Conservation (phyloP, 2,797 vertebrate species). For the Triplophysa bombifrons region DNA sequence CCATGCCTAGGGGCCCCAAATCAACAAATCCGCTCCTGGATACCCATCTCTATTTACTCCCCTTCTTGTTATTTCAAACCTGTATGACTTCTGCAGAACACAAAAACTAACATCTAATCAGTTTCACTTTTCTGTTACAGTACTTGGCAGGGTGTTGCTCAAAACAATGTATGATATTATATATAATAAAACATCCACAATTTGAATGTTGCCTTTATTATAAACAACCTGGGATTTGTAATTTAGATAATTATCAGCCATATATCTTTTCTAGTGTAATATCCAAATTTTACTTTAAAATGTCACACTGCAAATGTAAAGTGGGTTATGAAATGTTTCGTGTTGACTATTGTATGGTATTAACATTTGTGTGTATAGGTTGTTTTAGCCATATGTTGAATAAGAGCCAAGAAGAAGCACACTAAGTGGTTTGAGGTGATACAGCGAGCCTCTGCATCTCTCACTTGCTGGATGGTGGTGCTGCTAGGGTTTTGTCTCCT, state of each 20-base stretch:
- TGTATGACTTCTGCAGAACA: no score
- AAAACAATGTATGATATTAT: neutral
- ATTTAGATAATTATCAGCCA: no score
- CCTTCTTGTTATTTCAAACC: no score
- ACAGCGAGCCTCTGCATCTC: neutral
- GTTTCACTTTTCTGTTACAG: neutral
- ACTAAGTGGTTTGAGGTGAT: constrained; percentile 14
- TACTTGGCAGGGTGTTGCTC: neutral
- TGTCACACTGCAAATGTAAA: neutral
- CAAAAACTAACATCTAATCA: neutral
- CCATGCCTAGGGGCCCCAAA: no score
- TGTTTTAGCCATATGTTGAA: neutral
- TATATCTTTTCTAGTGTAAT: no score
- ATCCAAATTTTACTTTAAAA: neutral
- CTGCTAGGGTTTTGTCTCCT: constrained; percentile 28
- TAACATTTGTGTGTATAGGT: neutral
- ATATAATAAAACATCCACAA: no score
- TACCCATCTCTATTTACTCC: no score
- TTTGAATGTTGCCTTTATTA: no score
- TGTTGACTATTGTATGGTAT: neutral
- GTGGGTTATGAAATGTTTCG: neutral
- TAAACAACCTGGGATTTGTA: no score
- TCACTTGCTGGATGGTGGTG: constrained; percentile 4
- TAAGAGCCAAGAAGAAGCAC: neutral
- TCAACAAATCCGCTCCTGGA: no score